Percentiles rank a stretch among this genome's conserved stretches.
phyloP scores from a whole-genome alignment of 1,140 invertebrate genomes.

The Drosophila eugracilis region DNA sequence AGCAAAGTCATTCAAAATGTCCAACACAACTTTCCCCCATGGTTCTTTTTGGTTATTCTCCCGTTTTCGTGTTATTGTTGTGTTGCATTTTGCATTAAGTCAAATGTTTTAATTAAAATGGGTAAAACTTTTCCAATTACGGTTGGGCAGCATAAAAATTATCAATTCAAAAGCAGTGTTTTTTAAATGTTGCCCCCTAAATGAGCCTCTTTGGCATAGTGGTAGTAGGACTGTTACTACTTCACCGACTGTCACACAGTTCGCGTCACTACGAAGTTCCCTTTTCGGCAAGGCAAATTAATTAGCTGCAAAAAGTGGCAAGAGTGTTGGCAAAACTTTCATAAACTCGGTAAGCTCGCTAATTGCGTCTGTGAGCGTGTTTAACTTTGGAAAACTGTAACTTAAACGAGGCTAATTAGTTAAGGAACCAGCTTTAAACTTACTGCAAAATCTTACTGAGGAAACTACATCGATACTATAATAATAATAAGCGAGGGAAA shows the following conservation, averaged over 20 bases:
- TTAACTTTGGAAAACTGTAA: constrained; percentile 66
- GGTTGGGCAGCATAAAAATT: constrained; percentile 65
- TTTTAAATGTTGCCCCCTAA: constrained; percentile 19
- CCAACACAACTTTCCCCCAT: constrained; percentile 62
- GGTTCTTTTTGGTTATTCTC: constrained; percentile 42
- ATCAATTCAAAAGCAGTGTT: constrained; percentile 56
- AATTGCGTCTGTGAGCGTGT: constrained; percentile 64
- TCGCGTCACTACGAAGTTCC: constrained; percentile 7
- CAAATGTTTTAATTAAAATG: constrained; percentile 82
- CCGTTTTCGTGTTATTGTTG: constrained; percentile 41
- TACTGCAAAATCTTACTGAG: neutral
- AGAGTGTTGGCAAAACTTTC: constrained; percentile 40
- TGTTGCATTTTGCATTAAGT: constrained; percentile 78
- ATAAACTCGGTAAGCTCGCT: constrained; percentile 49
- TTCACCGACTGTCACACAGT: constrained; percentile 10
- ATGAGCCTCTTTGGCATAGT: constrained; percentile 3
- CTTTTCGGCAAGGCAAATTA: constrained; percentile 42
- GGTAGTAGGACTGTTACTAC: constrained; percentile 8
- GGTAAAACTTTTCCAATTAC: constrained; percentile 82
- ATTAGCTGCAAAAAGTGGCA: constrained; percentile 35
- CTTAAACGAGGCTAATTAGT: constrained; percentile 72
- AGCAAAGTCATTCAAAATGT: constrained; percentile 51
- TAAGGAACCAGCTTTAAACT: constrained; percentile 34
- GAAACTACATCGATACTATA: constrained; percentile 50
- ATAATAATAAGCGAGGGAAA: constrained; percentile 30